Base-by-base conservation (phyloP, 1,140 invertebrate genomes). In the Atopsyche davidsoni region DNA sequence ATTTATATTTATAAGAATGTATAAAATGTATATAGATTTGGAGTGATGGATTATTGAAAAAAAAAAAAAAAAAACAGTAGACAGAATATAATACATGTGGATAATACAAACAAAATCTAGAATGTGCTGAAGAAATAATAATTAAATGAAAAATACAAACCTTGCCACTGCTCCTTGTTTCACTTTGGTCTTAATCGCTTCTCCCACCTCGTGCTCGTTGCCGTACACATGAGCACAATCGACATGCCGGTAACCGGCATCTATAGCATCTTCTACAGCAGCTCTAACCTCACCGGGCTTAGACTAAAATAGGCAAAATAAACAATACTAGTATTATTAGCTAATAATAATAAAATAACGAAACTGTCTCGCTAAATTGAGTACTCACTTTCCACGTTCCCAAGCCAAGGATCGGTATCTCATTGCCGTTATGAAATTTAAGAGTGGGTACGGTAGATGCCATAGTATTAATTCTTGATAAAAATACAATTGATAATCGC, bases 151-250 rank as follows among this genome's bases (percentile, higher is more conserved):
- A 7, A 31, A 19, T 22, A 58, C 32, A 19, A 53, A 77, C 76
- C 90, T 73, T 59, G 79, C 81, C 17, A 86, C 72, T 46, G 72
- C 70, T n/a, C 82, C 83, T 51, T 81, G 74, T 0, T 67, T 65
- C 45, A 91, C 73, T 55, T 83, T 78, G 24, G 75, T 72, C 16
- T 75, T 77, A 28, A 91, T 67, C 1, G 79, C 86, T 22, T 73
- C 72, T 0, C 87, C 88, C 18, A 91, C 79, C 64, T 88, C 85
- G 51, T 70, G 63, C 63, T 91, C 86, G 64, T 91, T 91, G 43
- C 77, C 75, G 64, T 91, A 92, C 14, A 83, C 73, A 59, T 75
- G 75, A n/a, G 89, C 88, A 71, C 87, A 87, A 64, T 92, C 89
- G 58, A 92, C 78, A 65, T 90, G 87, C 2, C 89, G 67, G 65